Base-by-base conservation (phyloP, 2,113 vertebrate genomes). In the Amphilophus citrinellus region DNA sequence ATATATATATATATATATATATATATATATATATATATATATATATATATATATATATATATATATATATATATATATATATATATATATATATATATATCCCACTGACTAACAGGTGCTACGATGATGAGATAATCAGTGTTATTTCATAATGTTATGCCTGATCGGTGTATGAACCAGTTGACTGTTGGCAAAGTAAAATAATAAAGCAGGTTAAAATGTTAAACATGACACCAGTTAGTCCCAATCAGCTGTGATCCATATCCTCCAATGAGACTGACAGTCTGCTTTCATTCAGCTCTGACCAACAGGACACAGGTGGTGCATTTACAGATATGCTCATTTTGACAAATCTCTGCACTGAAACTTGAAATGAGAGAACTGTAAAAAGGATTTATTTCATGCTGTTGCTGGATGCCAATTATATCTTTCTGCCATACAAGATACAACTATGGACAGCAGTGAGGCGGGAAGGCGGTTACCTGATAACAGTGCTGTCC, bases 351-450 rank as follows among this genome's bases (percentile, higher is more conserved):
- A 35, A 22, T 61, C 5, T 18, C 15, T n/a, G 63, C 20, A 24
- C 15, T 62, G n/a, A 50, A 20, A 47, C 61, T 6, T 65, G 11
- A 27, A 18, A 66, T 68, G 27, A 44, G 9, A 80, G 20, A 65
- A 60, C 7, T 42, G 53, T 76, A 9, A 80, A 80, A 35, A 18
- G 3, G 22, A 42, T 50, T 68, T 24, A 59, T 27, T 22, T 2
- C 3, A 35, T 17, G 1, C 10, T 22, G 35, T 27, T 39, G 14
- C 24, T 57, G 35, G 63, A 81, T 57, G 44, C 66, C 27, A 73
- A 65, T 84, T 75, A 50, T 39, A 59, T 73, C 13, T 63, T 37
- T 37, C 47, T 39, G 24, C 32, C 13, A 13, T 65, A 73, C 82
- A 85, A 61, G 7, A 83, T 73, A 53, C 71, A 61, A 37, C 10